Conservation (phyloP, 2,797 vertebrate genomes). For the Aldrovandia affinis region DNA sequence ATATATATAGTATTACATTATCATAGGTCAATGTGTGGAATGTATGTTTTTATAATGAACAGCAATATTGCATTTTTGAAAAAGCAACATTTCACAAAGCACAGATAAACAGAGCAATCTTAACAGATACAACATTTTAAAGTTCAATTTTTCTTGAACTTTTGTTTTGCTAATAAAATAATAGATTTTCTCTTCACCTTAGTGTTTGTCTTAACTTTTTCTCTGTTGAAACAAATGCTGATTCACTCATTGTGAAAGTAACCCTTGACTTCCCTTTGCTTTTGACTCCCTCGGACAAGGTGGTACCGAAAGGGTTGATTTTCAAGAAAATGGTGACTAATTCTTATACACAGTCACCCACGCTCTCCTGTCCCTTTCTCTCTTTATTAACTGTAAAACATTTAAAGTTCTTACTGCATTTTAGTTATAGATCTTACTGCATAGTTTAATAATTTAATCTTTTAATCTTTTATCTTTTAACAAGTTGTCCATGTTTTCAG, state of each 20-base stretch:
- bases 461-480: no score
- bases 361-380: conserved; percentile 35
- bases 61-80: no score
- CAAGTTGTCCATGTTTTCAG: no score
- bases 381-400: background rate
- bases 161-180: background rate
- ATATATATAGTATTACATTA: no score
- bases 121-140: no score
- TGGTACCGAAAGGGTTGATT: conserved; percentile 22
- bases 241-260: conserved; percentile 21
- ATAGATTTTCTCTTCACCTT: background rate
- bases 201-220: background rate
- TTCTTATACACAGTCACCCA: conserved; percentile 50
- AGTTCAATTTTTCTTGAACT: no score
- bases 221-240: background rate
- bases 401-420: background rate
- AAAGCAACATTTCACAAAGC: no score
- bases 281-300: background rate
- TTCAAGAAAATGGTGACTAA: conserved; percentile 41
- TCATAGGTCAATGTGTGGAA: no score
- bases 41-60: no score
- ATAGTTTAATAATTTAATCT: no score
- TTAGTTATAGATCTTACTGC: background rate
- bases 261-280: background rate
- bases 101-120: no score